Conservation (phyloP, 64 coral and sea anemone species). For the Pachyseris speciosa region DNA sequence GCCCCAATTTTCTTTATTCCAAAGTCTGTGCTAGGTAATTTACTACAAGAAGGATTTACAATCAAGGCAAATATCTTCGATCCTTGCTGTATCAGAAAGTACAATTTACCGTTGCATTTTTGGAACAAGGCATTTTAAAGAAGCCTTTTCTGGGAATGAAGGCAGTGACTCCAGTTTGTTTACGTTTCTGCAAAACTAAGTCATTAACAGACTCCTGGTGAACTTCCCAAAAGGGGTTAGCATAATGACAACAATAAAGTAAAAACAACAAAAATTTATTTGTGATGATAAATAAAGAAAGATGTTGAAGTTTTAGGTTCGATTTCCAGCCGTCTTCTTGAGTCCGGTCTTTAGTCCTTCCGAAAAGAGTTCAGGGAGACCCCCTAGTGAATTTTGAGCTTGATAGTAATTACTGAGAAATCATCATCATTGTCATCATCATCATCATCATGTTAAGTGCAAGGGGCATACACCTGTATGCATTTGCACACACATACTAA, state of each 20-base stretch:
- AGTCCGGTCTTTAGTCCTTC: no score
- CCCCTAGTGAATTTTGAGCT: conserved; percentile 3
- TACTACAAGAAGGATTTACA: conserved; percentile 31
- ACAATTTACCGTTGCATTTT: conserved; percentile 40
- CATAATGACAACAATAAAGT: neutral
- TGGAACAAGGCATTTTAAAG: neutral
- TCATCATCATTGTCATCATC: no score
- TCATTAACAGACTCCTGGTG: neutral
- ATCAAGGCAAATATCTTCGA: conserved; percentile 32
- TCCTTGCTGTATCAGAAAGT: conserved; percentile 28
- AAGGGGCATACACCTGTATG: neutral
- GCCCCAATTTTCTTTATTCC: conserved; percentile 39
- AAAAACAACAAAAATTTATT: neutral
- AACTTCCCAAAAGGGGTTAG: neutral
- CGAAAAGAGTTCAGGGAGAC: no score
- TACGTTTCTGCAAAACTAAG: neutral
- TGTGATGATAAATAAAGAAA: neutral
- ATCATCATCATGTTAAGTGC: neutral
- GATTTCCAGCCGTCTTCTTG: no score
- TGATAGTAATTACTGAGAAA: neutral
- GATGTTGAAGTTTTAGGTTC: no score
- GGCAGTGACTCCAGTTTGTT: neutral
- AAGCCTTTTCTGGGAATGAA: neutral
- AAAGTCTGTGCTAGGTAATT: conserved; percentile 28
- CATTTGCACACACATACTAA: neutral